Conservation (phyloP, 2,113 vertebrate genomes). For the Cavia aperea region DNA sequence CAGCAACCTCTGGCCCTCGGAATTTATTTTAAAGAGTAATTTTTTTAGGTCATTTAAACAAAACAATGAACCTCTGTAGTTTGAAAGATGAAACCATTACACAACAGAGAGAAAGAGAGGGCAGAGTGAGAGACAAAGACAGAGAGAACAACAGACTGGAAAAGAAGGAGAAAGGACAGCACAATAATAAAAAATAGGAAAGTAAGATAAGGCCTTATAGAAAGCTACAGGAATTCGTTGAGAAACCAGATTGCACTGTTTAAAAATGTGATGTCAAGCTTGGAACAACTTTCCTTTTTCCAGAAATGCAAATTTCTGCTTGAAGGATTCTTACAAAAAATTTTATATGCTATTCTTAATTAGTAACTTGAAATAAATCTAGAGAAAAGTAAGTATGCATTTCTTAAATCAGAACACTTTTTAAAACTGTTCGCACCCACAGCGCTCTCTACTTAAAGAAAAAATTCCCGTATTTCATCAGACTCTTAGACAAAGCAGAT, state of each 20-base stretch:
- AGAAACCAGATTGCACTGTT: neutral
- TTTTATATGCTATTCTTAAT: neutral
- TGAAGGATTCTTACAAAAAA: neutral
- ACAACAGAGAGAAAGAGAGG: neutral
- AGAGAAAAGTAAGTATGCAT: neutral
- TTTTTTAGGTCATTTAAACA: neutral
- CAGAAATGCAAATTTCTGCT: slow-evolving; percentile 25
- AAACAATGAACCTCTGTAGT: neutral
- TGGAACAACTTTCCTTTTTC: neutral
- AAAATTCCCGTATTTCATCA: neutral
- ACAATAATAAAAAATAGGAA: neutral
- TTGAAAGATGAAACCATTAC: neutral
- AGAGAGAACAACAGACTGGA: neutral
- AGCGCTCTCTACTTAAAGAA: neutral
- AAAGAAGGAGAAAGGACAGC: neutral
- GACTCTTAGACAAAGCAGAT: neutral
- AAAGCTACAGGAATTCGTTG: neutral
- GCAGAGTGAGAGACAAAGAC: neutral
- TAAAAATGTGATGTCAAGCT: slow-evolving; percentile 27
- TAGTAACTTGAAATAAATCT: neutral
- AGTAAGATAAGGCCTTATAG: neutral
- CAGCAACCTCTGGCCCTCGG: neutral
- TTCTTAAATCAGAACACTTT: neutral
- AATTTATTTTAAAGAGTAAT: neutral
- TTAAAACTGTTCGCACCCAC: neutral